Percentiles rank a stretch among this genome's conserved stretches.
Evolutionary conservation across 35 echinoderm and acorn worm species (phyloP).

Genomic region (Amphiura filiformis): DNA sequence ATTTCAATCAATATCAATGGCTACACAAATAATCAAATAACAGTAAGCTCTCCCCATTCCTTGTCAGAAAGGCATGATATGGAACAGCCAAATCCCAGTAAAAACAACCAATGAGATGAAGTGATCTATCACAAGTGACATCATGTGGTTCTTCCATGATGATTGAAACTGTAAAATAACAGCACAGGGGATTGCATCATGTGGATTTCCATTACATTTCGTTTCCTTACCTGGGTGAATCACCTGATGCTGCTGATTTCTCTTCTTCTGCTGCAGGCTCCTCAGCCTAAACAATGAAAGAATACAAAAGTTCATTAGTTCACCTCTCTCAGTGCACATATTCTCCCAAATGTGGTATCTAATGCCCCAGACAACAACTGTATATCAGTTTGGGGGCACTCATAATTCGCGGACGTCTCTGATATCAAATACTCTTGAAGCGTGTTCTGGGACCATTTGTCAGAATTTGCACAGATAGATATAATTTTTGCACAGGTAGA

Average conservation of each 20-base stretch:
- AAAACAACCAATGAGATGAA: no score
- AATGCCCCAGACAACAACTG: no score
- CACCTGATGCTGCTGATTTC: slow-evolving; percentile 19
- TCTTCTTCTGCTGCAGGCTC: slow-evolving; percentile 16
- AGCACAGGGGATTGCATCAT: not conserved
- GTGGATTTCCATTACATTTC: not conserved
- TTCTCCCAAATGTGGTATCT: no score
- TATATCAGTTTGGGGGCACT: not conserved
- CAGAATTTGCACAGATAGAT: no score
- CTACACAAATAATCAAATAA: not conserved
- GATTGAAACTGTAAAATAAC: not conserved
- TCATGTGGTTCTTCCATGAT: not conserved
- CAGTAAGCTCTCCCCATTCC: not conserved
- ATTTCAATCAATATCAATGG: no score
- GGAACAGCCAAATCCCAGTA: not conserved
- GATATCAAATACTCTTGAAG: not conserved
- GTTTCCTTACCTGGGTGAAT: slow-evolving; percentile 24
- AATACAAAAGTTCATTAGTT: not conserved
- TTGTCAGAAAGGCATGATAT: not conserved
- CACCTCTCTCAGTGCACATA: no score
- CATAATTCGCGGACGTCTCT: no score
- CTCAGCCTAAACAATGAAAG: slow-evolving; percentile 2
- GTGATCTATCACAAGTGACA: no score
- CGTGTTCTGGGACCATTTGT: no score
- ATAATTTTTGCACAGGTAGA: no score